phyloP scores from a whole-genome alignment of 1,140 invertebrate species.

The Drosophila lacertosa region DNA sequence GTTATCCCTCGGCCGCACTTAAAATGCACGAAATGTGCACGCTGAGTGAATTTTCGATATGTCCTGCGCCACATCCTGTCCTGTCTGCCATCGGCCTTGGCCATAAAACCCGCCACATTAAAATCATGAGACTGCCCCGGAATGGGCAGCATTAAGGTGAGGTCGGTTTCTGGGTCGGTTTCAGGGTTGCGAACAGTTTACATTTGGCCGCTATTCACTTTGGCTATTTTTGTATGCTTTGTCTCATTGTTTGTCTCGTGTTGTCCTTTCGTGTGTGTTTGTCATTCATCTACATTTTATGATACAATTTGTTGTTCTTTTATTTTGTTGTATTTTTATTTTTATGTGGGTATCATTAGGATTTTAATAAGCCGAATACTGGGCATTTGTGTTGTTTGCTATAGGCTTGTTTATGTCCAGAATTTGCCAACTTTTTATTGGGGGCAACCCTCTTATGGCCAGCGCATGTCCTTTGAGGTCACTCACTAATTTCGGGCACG shows the following conservation, averaged over 20 bases:
- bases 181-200: slow-evolving; percentile 1
- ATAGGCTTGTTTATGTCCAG: slow-evolving; percentile 12
- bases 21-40: slow-evolving; percentile 64
- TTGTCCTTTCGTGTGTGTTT: slow-evolving; percentile 58
- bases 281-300: slow-evolving; percentile 63
- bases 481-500: slow-evolving; percentile 21
- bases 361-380: slow-evolving; percentile 73
- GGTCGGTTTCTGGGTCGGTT: slow-evolving; percentile 19
- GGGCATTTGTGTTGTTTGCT: slow-evolving; percentile 12
- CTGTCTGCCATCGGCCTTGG: slow-evolving; percentile 23
- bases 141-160: slow-evolving; percentile 45
- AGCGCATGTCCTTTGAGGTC: slow-evolving; percentile 13
- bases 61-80: slow-evolving; percentile 36
- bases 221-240: slow-evolving; percentile 56
- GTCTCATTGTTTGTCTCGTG: slow-evolving; percentile 58
- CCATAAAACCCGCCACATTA: slow-evolving; percentile 58
- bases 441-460: neutral
- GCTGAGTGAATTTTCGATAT: slow-evolving; percentile 78
- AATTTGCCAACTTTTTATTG: slow-evolving; percentile 38
- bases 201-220: slow-evolving; percentile 7
- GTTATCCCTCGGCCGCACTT: slow-evolving; percentile 44
- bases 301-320: slow-evolving; percentile 74
- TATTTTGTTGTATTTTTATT: slow-evolving; percentile 37
- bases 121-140: slow-evolving; percentile 59
- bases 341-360: slow-evolving; percentile 73